Evolutionary conservation across 2,113 vertebrate species (phyloP), one percentile per base, ranked within the genome.

Genomic region (Tautogolabrus adspersus): DNA sequence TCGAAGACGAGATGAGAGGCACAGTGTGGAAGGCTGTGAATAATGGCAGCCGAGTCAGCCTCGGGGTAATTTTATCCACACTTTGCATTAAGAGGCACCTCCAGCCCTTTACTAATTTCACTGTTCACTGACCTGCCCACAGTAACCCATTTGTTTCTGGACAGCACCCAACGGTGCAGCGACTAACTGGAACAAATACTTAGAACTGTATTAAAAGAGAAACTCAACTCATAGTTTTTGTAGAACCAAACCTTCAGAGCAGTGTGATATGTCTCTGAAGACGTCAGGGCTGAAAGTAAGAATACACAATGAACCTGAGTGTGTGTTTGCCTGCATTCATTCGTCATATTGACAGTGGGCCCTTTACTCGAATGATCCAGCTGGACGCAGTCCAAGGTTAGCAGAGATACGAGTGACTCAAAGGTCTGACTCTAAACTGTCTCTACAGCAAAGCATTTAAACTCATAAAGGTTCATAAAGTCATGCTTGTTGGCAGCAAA

Each of bases 51-150:
- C 62, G 67, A 79, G 72, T 86, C 66, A 79, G 79, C 83, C 79
- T 77, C 44, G 12, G 63, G 72, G 67, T 60, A 57, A 81, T 84
- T 80, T 63, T 87, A 84, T 77, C 76, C 83, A 86, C 68, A 77
- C 37, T 73, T 84, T 76, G 63, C 76, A 69, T 91, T 77, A 79
- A 42, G 63, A 79, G 66, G 66, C 79, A 87, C 85, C 77, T 81
- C 75, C 38, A 62, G 77, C 71, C 59, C 89, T 86, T 82, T 79
- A 75, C 84, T 91, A 89, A 92, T 91, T 90, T 91, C 91, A 91
- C 83, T 44, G 86, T 82, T 89, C 84, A 92, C 70, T 89, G 88
- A 87, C 79, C 84, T 78, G 82, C 78, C 82, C 79, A 47, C 63
- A 67, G 72, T 76, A 79, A 85, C 74, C 72, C 77, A 72, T 76